Evolutionary conservation across 2,888 invertebrate genomes (phyloP).

Genomic region (Chromoteleia sp.): DNA sequence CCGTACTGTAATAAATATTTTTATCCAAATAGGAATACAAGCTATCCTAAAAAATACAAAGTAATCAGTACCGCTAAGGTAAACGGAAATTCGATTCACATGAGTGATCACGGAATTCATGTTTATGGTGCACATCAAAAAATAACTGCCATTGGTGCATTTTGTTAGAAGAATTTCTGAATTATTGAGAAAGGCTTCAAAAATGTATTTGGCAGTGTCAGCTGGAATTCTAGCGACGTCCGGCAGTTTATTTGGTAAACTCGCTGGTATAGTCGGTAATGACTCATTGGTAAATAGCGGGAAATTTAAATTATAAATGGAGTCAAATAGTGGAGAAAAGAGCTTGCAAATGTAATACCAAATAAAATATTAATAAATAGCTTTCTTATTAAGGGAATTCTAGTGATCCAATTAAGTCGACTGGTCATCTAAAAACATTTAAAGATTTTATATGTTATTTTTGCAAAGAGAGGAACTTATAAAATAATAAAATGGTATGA

Average conservation of each 20-base stretch:
- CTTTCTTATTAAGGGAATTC: too few relatives aligned
- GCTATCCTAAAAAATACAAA: too few relatives aligned
- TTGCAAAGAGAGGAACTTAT: too few relatives aligned
- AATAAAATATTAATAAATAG: background rate
- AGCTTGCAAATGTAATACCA: too few relatives aligned
- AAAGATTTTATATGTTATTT: too few relatives aligned
- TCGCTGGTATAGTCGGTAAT: conserved; percentile 84
- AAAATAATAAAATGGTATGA: background rate
- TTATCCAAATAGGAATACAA: background rate
- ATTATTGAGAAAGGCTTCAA: too few relatives aligned
- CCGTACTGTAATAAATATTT: background rate
- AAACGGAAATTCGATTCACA: conserved; percentile 35
- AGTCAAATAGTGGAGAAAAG: too few relatives aligned
- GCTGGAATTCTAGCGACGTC: conserved; percentile 88
- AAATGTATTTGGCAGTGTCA: conserved; percentile 85
- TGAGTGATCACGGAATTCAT: conserved; percentile 10
- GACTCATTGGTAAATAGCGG: conserved; percentile 73
- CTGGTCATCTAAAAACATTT: too few relatives aligned
- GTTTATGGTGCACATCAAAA: background rate
- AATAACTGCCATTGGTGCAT: too few relatives aligned
- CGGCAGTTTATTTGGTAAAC: conserved; percentile 88
- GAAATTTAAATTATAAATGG: conserved; percentile 20
- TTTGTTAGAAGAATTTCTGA: too few relatives aligned
- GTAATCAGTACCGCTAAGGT: conserved; percentile 14
- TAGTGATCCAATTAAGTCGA: too few relatives aligned